Evolutionary conservation across 2,797 vertebrate species (phyloP).

Genomic region (Mionectes olivaceus): DNA sequence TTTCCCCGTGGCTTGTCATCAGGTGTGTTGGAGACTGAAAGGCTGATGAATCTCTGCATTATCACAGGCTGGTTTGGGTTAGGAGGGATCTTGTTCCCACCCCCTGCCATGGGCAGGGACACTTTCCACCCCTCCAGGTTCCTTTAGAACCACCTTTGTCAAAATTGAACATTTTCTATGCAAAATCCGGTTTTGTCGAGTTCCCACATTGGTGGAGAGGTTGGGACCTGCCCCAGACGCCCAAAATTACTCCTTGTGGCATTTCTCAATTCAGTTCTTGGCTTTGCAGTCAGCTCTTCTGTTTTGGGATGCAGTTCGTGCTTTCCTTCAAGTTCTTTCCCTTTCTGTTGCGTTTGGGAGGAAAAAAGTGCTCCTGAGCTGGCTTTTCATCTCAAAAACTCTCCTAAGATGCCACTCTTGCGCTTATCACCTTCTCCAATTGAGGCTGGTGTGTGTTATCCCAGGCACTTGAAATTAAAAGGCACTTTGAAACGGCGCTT

Average conservation of each 20-base stretch:
- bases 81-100: background rate
- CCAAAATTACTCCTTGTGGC: background rate
- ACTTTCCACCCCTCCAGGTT: background rate
- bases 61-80: background rate
- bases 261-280: fast-evolving
- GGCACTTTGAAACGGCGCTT: slow-evolving; percentile 1
- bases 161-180: fast-evolving
- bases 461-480: slow-evolving; percentile 49
- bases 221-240: background rate
- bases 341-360: background rate
- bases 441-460: background rate
- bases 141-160: background rate
- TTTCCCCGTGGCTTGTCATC: background rate
- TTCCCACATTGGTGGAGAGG: fast-evolving
- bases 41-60: fast-evolving
- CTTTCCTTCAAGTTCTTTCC: background rate
- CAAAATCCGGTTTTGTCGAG: background rate
- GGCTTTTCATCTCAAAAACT: slow-evolving; percentile 32
- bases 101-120: background rate
- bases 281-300: background rate
- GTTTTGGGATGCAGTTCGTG: background rate
- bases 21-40: background rate
- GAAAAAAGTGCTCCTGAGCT: background rate
- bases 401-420: slow-evolving; percentile 9
- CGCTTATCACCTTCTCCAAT: slow-evolving; percentile 33